Conservation (phyloP, 2,113 vertebrate genomes). For the Cygnus atratus region DNA sequence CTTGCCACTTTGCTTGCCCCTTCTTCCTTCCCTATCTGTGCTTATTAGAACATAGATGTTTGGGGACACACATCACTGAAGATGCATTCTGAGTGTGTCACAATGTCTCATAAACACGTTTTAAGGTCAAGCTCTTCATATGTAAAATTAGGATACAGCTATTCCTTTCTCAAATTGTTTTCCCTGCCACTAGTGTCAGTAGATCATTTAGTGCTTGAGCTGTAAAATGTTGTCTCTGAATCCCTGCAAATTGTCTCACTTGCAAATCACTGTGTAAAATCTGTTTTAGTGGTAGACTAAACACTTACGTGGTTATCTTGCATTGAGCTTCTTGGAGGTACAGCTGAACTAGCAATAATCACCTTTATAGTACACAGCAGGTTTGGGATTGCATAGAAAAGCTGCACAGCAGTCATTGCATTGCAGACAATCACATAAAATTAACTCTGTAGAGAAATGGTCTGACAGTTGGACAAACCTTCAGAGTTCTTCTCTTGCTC, state of each 20-base stretch:
- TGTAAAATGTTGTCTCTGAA: neutral
- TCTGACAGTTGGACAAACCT: neutral
- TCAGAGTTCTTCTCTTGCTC: neutral
- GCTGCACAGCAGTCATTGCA: neutral
- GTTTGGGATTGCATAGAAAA: neutral
- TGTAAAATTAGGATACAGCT: neutral
- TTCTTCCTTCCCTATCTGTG: neutral
- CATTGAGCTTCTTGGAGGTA: neutral
- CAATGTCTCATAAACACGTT: neutral
- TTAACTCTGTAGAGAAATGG: neutral
- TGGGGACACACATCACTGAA: neutral
- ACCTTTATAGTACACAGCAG: neutral
- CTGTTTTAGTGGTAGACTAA: neutral
- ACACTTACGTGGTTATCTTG: fast-evolving
- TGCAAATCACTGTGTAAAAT: neutral
- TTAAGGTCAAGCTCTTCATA: neutral
- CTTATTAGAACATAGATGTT: neutral
- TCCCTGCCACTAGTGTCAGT: neutral
- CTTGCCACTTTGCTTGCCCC: neutral
- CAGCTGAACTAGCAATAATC: neutral
- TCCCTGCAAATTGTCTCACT: neutral
- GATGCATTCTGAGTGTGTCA: neutral
- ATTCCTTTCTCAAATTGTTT: neutral
- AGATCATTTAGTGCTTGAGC: neutral
- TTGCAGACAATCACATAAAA: fast-evolving